Conservation (phyloP, 2,888 invertebrate species). For the Cordylochernes scorpioides region DNA sequence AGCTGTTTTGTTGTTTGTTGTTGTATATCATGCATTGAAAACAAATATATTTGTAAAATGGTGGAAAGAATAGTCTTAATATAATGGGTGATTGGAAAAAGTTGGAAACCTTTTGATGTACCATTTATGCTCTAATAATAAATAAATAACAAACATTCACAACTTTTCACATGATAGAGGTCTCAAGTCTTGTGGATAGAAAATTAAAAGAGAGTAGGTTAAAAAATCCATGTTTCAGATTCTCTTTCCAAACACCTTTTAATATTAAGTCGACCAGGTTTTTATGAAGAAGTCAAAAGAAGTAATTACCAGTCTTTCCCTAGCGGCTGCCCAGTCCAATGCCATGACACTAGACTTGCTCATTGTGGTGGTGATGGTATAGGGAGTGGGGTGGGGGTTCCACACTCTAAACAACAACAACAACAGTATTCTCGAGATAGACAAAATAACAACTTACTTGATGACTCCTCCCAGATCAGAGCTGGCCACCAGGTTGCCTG, state of each 20-base stretch:
- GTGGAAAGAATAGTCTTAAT: no score
- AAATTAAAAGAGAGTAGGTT: no score
- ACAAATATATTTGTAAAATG: no score
- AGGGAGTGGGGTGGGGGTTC: conserved; percentile 22
- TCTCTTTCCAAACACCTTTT: background rate
- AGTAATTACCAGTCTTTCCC: conserved; percentile 27
- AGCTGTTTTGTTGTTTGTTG: no score
- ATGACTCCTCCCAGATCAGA: conserved; percentile 33
- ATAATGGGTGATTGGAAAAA: no score
- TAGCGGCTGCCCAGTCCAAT: conserved; percentile 32
- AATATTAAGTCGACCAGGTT: background rate
- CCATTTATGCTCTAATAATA: background rate
- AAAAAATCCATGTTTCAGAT: no score
- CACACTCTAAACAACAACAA: conserved; percentile 22
- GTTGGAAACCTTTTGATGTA: background rate
- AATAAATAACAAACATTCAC: no score
- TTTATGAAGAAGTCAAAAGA: background rate
- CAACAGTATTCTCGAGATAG: no score
- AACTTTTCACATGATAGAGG: no score
- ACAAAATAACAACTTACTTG: conserved; percentile 25
- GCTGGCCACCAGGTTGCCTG: conserved; percentile 32
- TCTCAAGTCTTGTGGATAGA: no score
- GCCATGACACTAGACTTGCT: conserved; percentile 29
- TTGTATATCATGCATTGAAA: no score
- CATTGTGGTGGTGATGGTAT: conserved; percentile 29